A percentile compares a stretch with the other conserved stretches of the same genome.
Conservation (phyloP, 2,113 vertebrate species). For the Malaclemys terrapin region DNA sequence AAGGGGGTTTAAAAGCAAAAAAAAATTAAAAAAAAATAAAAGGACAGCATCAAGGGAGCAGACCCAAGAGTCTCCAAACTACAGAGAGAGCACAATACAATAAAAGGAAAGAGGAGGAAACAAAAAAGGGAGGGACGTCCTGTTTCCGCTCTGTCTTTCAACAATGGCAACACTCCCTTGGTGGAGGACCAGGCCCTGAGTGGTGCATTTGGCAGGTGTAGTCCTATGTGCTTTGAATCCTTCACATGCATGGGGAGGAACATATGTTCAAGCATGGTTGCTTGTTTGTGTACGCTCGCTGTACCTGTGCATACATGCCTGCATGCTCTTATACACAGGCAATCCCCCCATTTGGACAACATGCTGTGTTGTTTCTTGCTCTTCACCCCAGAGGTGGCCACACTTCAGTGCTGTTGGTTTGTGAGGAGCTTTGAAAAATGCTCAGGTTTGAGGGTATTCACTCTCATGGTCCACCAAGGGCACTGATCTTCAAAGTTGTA, state of each 20-base stretch:
- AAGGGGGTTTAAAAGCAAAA: not conserved
- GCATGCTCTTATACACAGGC: not conserved
- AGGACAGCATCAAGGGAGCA: not conserved
- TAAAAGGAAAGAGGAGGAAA: not conserved
- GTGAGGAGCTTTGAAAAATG: not conserved
- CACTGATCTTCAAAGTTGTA: too few relatives aligned
- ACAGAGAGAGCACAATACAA: not conserved
- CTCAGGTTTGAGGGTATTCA: too few relatives aligned
- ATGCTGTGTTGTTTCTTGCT: not conserved
- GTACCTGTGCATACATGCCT: not conserved
- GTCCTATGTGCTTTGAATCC: not conserved
- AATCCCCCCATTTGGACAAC: not conserved
- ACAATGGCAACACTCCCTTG: not conserved
- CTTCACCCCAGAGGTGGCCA: not conserved
- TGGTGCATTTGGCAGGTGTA: not conserved
- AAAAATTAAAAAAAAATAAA: not conserved
- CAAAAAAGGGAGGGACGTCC: not conserved
- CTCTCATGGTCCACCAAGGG: too few relatives aligned
- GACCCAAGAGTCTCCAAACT: not conserved
- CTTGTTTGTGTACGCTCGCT: not conserved
- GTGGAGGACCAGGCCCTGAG: not conserved
- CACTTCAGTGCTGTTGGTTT: not conserved
- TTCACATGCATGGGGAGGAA: not conserved
- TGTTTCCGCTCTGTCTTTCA: not conserved
- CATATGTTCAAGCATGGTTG: rapidly evolving